Base-by-base conservation (phyloP, 2,113 vertebrate species). In the Pavo muticus region DNA sequence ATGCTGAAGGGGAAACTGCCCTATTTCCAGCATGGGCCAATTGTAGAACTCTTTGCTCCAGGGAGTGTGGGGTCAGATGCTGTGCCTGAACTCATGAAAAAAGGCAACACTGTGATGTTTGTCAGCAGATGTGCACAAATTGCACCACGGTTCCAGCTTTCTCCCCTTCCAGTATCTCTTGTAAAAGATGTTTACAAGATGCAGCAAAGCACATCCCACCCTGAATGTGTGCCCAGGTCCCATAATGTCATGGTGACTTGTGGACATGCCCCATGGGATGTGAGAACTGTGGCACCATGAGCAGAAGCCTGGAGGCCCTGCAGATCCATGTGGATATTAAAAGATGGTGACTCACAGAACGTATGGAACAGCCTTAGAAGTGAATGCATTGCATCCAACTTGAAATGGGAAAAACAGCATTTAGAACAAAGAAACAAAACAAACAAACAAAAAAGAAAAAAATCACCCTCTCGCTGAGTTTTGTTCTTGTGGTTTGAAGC, bases 211-310 rank as follows among this genome's bases (percentile, higher is more conserved):
- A 45, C 25, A 48, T 9, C 50, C 27, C 52, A 17, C 32, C 44
- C 73, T 67, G 35, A 54, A 45, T 2, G 14, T 0, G 0, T 10
- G 10, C 18, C 30, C n/a, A 4, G 19, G 56, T 84, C 50, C 35
- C 50, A 52, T 59, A 9, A 42, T 3, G 13, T 32, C 67, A 73
- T 50, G 54, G 30, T 0, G 1, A 76, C 29, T 6, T 39, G 32
- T 17, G 20, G 30, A 14, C 19, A 3, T 3, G 15, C 3, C 7
- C 27, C 47, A 37, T 2, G 2, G 61, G 19, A 79, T 3, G 3
- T 59, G 45, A 57, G 44, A 39, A n/a, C 30, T 0, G 14, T 11
- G 8, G 52, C 11, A 67, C 37, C 15, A 19, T 39, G 52, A 39
- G 3, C 47, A n/a, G 23, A 35, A 56, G 52, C 24, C 81, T 27